A percentile compares a stretch with the other conserved stretches of the same genome.
Evolutionary conservation across 1,140 invertebrate species (phyloP).

Genomic region (Neodiprion virginianus): DNA sequence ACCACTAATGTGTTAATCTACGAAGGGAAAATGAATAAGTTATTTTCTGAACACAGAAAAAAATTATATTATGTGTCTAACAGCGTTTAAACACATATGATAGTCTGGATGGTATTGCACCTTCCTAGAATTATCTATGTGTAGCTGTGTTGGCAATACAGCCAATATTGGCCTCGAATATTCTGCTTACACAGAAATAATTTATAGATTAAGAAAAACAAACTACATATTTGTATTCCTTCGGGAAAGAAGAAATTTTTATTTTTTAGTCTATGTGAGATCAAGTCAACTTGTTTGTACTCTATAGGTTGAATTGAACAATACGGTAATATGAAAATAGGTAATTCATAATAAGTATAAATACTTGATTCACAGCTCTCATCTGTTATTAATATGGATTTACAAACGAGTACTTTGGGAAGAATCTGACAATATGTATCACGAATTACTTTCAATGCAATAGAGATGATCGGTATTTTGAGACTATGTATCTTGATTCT

Average conservation of each 20-base stretch:
- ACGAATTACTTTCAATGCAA: not conserved
- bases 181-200: not conserved
- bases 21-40: slow-evolving; percentile 23
- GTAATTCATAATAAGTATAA: slow-evolving; percentile 2
- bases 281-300: slow-evolving; percentile 54
- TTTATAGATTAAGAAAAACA: not conserved
- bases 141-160: not conserved
- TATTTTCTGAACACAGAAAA: slow-evolving; percentile 15
- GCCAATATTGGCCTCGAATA: not conserved
- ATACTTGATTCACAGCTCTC: slow-evolving; percentile 3
- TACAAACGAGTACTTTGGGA: slow-evolving; percentile 1
- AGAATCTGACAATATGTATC: not conserved
- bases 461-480: not conserved
- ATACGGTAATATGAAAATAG: slow-evolving; percentile 18
- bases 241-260: not conserved
- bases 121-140: not conserved
- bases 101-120: too few species aligned
- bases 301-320: slow-evolving; percentile 48
- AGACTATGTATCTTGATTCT: not conserved
- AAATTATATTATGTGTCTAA: not conserved
- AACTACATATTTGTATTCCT: not conserved
- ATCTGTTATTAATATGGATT: slow-evolving; percentile 6
- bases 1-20: slow-evolving; percentile 12
- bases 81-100: not conserved
- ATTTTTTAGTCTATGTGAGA: slow-evolving; percentile 44